These are phyloP conservation scores for Triops cancriformis DNA, from an alignment of 1,140 invertebrate species.

Conservation along the genomic window DNA sequence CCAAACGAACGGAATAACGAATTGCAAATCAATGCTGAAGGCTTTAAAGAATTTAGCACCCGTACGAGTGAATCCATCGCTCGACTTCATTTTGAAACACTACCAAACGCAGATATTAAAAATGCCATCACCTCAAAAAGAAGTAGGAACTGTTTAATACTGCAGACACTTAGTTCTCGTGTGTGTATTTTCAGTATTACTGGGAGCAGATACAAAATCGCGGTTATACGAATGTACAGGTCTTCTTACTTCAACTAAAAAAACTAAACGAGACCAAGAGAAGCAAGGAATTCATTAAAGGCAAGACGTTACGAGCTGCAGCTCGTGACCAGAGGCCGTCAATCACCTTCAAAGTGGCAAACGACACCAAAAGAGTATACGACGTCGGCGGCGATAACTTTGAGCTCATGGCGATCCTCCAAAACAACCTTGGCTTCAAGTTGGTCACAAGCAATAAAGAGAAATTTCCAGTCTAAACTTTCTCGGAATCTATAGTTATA, in stretches of 20 bases:
- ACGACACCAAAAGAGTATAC: neutral
- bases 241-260: neutral
- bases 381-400: neutral
- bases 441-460: neutral
- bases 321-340: neutral
- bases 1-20: neutral
- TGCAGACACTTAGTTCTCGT: no score
- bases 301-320: neutral
- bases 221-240: neutral
- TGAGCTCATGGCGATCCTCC: neutral
- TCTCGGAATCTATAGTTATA: neutral
- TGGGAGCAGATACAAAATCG: neutral
- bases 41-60: neutral
- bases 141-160: neutral
- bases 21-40: neutral
- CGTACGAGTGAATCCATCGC: neutral
- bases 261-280: neutral
- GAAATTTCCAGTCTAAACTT: neutral
- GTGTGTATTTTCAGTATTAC: no score
- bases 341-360: neutral
- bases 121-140: neutral
- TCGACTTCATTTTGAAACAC: neutral
- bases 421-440: neutral
- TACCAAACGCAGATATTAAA: neutral
- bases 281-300: constrained; percentile 1